phyloP scores from a whole-genome alignment of 1,140 invertebrate species.

The Caenorhabditis remanei region DNA sequence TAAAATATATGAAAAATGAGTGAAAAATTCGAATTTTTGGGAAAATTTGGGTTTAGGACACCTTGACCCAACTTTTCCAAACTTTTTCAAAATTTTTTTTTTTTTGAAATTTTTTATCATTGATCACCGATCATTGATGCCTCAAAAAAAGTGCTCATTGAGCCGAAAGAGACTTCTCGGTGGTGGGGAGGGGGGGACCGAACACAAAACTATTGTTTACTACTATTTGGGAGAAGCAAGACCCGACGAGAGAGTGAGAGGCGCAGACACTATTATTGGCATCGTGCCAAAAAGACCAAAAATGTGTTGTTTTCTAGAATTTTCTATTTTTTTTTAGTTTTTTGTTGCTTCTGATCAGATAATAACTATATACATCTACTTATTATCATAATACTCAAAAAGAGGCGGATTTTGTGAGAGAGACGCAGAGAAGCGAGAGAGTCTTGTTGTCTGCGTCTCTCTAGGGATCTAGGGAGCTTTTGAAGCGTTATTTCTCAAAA shows the following conservation, averaged over 20 bases:
- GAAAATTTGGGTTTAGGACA: too few species aligned
- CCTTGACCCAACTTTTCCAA: not conserved
- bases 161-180: too few species aligned
- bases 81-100: not conserved
- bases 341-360: not conserved
- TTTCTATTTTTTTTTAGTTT: not conserved
- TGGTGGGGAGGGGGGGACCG: not conserved
- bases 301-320: not conserved
- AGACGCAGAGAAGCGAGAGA: too few species aligned
- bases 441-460: too few species aligned
- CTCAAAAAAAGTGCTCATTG: slow-evolving; percentile 9
- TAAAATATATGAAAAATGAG: not conserved
- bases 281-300: not conserved
- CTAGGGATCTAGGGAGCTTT: too few species aligned
- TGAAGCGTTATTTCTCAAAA: too few species aligned
- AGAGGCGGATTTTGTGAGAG: too few species aligned
- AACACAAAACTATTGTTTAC: slow-evolving; percentile 38
- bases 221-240: not conserved
- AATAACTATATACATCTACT: too few species aligned
- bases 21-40: not conserved
- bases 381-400: too few species aligned
- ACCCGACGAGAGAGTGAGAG: not conserved
- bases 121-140: not conserved
- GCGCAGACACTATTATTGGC: not conserved
- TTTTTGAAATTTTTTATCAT: not conserved